Conservation (phyloP, 2,797 vertebrate genomes). For the Craterocephalus amniculus region DNA sequence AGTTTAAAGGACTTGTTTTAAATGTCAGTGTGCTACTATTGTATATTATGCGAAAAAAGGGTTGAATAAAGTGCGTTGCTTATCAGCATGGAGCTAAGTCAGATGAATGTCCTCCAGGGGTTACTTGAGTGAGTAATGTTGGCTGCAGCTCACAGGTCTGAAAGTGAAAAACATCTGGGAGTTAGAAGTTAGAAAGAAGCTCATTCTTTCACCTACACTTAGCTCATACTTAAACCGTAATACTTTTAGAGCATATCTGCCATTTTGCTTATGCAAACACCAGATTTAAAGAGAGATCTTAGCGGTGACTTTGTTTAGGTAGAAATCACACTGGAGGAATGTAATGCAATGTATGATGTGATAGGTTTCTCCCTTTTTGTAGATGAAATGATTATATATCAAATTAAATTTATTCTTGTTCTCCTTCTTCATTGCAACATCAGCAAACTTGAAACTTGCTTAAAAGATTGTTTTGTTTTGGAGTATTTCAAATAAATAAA, state of each 20-base stretch:
- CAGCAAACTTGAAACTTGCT: too few species aligned
- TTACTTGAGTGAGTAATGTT: conserved; percentile 7
- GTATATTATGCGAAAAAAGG: background rate
- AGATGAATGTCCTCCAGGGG: conserved; percentile 15
- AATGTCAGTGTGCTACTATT: background rate
- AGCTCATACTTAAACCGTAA: background rate
- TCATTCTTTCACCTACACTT: background rate
- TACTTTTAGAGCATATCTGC: background rate
- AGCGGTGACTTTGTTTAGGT: background rate
- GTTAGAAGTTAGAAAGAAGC: conserved; percentile 1
- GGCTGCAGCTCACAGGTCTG: conserved; percentile 2
- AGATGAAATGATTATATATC: background rate
- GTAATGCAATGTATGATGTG: background rate
- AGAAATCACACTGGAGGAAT: background rate
- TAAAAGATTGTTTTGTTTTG: background rate
- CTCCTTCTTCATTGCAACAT: too few species aligned
- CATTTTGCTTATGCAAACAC: background rate
- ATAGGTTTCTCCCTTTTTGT: background rate
- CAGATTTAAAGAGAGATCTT: background rate
- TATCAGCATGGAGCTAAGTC: background rate
- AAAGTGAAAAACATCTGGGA: conserved; percentile 21
- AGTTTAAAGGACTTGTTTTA: background rate
- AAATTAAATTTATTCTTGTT: too few species aligned
- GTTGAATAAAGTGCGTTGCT: background rate
- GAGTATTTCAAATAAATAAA: too few species aligned